Conservation (phyloP, 2,888 invertebrate species). For the Trichogramma dendrolimi region DNA sequence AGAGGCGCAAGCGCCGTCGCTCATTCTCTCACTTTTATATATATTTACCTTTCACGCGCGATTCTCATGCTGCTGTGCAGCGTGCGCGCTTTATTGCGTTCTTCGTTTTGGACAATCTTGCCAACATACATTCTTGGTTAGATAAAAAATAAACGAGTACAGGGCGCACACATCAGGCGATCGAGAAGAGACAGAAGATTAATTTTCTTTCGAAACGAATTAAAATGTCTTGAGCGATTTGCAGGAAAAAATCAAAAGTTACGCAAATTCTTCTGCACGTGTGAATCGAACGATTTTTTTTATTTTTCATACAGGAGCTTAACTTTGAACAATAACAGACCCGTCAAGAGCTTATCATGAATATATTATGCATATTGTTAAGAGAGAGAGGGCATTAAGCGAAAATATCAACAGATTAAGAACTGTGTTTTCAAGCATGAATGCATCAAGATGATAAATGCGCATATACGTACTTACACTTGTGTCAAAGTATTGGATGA, state of each 20-base stretch:
- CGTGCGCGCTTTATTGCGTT: too few species aligned
- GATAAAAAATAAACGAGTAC: slow-evolving; percentile 15
- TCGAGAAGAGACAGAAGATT: slow-evolving; percentile 26
- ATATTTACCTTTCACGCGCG: slow-evolving; percentile 13
- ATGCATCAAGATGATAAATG: slow-evolving; percentile 23
- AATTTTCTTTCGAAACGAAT: slow-evolving; percentile 28
- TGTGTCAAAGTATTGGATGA: too few species aligned
- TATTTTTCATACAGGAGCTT: too few species aligned
- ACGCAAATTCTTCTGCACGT: background rate
- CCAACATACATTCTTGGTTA: slow-evolving; percentile 17
- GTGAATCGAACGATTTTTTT: too few species aligned
- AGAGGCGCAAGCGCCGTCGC: background rate
- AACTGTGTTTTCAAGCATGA: slow-evolving; percentile 24
- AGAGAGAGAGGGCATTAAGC: slow-evolving; percentile 11
- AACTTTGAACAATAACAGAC: too few species aligned
- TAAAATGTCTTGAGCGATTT: slow-evolving; percentile 26
- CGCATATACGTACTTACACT: background rate
- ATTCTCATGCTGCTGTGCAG: slow-evolving; percentile 26
- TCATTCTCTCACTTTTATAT: slow-evolving; percentile 12
- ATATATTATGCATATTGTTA: too few species aligned
- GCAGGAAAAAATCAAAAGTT: background rate
- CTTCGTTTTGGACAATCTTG: too few species aligned
- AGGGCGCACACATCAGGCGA: slow-evolving; percentile 9
- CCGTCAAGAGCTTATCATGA: too few species aligned
- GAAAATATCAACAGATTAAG: slow-evolving; percentile 27